Base-by-base conservation (phyloP, 1,140 invertebrate species). In the Pollicipes pollicipes region DNA sequence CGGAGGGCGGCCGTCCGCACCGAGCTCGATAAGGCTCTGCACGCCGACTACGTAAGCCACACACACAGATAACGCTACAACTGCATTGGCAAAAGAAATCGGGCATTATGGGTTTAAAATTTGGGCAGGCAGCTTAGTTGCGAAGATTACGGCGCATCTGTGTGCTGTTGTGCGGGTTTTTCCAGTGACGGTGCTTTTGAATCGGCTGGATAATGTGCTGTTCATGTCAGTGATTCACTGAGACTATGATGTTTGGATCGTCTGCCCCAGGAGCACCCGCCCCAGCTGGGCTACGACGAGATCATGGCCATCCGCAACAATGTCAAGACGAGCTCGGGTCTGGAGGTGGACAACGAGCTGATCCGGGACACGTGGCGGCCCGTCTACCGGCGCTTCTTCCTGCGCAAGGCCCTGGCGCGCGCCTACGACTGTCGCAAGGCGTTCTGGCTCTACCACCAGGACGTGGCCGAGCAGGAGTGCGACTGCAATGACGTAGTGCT, bases 401-500 rank as follows among this genome's bases (percentile, higher is more conserved):
- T 98, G 10, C 87, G 91, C 76, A 85, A 88, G 76, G 87, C 91
- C 27, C 81, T 97, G 73, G 83, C 85, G 2, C 85, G 88, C 76
- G 89, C 91, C 1, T 88, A 88, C 72, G 91, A 95, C 73, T 97
- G 94, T 76, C 85, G 87, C 73, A 95, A 94, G 81, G 90, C 88
- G 17, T 98, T 90, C 82, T 99, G 93, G 80, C 80, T 94, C 69
- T 96, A 98, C 78, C 92, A 91, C 75, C 87, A 90, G 77, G 87
- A 87, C 0, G 80, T 87, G 24, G 27, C 64, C 27, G 27, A 27
- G 64, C 27, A 27, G n/a, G 75, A 82, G 84, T 76, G 85, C 76
- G 93, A 97, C 73, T 98, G 95, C 79, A 89, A 88, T 78, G 94
- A 98, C 80, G 89, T 99, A 13, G 92, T 98, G 27, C 83, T 99